Evolutionary conservation across 2,888 invertebrate genomes (phyloP), one percentile per base, ranked within the genome.

Genomic region (Megamerina dolium): DNA sequence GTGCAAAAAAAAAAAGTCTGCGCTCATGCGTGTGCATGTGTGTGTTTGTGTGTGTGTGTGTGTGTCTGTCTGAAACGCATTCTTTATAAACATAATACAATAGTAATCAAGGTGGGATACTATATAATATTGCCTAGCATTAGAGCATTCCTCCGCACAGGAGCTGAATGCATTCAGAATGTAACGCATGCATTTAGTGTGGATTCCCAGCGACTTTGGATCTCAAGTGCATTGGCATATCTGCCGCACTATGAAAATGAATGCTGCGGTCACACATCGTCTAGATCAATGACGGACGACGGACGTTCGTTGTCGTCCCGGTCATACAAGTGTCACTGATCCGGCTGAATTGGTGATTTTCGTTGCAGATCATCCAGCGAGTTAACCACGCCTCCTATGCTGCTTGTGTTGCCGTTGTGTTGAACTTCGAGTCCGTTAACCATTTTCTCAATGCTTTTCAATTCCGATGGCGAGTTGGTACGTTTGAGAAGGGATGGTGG

Each of bases 401-500:
- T 46, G 30, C 49, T 56, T 14, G 57, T 59, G 33, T 59, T 61
- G 39, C 71, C 72, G 41, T 73, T 78, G 55, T 83, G 80, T 70
- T 87, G 87, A 55, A 90, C 88, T 70, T 94, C 93, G 52, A 94
- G 76, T 13, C 93, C 94, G 73, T 93, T 94, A 56, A 95, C 92
- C 94, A 94, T 94, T 70, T 93, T 90, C 75, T 95, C 94, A 75
- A 95, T 95, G 72, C 86, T 92, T 74, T 93, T 93, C 56, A 95
- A 80, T 74, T 94, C 93, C 51, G 79, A 82, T 55, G 67, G 74
- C 49, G 73, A 72, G 40, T 61, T 63, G 45, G 60, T 73, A 58
- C 63, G 64, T 49, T 67, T 65, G 9, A 66, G 55, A 56, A 64
- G 62, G 53, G 64, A 69, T 47, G 61, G 77, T 50, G 74, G 73